Percentiles rank a stretch among this genome's conserved stretches.
Evolutionary conservation across 2,113 vertebrate genomes (phyloP).

Genomic region (Marmota monax): DNA sequence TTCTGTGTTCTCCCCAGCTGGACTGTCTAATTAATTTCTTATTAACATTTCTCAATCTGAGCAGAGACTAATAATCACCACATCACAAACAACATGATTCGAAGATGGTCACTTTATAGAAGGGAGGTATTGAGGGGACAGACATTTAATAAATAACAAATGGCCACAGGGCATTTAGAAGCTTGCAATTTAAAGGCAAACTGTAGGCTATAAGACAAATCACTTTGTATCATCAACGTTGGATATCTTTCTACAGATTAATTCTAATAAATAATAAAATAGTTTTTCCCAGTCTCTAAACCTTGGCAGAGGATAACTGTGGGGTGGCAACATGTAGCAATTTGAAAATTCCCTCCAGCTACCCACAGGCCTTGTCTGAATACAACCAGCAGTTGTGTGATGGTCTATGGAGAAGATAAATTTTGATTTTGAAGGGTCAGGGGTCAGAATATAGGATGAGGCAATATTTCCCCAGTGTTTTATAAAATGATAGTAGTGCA

Average conservation of each 20-base stretch:
- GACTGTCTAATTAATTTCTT: constrained; percentile 65
- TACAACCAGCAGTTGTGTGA: neutral
- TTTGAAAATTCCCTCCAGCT: neutral
- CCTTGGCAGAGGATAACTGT: neutral
- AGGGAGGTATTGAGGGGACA: neutral
- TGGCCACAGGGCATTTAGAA: neutral
- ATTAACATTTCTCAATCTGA: constrained; percentile 54
- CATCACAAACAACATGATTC: constrained; percentile 29
- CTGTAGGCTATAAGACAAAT: neutral
- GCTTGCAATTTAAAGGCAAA: constrained; percentile 19
- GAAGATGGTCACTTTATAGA: constrained; percentile 43
- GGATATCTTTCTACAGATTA: neutral
- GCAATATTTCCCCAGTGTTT: neutral
- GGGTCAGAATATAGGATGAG: constrained; percentile 3
- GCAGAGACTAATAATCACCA: constrained; percentile 1
- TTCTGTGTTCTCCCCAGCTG: constrained; percentile 53
- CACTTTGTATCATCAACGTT: neutral
- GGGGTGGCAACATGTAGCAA: neutral
- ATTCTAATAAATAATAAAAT: constrained; percentile 34
- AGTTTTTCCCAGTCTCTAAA: neutral
- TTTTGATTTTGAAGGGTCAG: constrained; percentile 50
- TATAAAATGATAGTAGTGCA: neutral
- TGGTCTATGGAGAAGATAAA: neutral
- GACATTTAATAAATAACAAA: constrained; percentile 54
- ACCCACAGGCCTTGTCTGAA: neutral